phyloP scores from a whole-genome alignment of 1,140 invertebrate species.

The Diorhabda carinulata region DNA sequence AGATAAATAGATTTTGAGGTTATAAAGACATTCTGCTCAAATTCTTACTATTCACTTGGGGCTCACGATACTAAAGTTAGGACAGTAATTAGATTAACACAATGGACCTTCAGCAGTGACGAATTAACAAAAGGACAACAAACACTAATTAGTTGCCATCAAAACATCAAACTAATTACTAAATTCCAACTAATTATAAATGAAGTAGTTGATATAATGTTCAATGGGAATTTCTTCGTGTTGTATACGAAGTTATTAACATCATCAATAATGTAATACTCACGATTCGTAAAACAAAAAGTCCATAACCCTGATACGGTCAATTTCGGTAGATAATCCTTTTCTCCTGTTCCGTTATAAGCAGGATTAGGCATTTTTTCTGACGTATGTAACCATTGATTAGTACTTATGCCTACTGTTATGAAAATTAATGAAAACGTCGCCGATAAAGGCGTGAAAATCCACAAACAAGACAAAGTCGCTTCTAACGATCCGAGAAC shows the following conservation, averaged over 20 bases:
- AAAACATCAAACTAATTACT: too few relatives aligned
- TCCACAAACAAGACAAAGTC: slow-evolving; percentile 57
- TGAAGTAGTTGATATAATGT: not conserved
- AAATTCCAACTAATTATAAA: not conserved
- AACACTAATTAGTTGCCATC: too few relatives aligned
- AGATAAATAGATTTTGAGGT: too few relatives aligned
- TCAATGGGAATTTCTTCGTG: not conserved
- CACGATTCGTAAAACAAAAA: slow-evolving; percentile 66
- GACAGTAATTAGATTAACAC: too few relatives aligned
- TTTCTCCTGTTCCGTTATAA: slow-evolving; percentile 62
- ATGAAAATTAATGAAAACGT: slow-evolving; percentile 61
- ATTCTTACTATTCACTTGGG: too few relatives aligned
- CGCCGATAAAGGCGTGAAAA: slow-evolving; percentile 62
- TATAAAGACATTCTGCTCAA: too few relatives aligned
- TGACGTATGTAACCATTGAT: slow-evolving; percentile 67
- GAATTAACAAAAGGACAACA: too few relatives aligned
- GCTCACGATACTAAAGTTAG: too few relatives aligned
- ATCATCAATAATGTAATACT: slow-evolving; percentile 45
- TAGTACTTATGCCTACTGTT: slow-evolving; percentile 61
- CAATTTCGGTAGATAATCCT: slow-evolving; percentile 60
- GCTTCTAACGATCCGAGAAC: slow-evolving; percentile 52
- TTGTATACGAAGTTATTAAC: too few relatives aligned
- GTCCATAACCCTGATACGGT: slow-evolving; percentile 68
- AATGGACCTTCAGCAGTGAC: too few relatives aligned
- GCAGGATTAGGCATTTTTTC: slow-evolving; percentile 65